Evolutionary conservation across 2,113 vertebrate genomes (phyloP).

Genomic region (Ciconia boyciana): DNA sequence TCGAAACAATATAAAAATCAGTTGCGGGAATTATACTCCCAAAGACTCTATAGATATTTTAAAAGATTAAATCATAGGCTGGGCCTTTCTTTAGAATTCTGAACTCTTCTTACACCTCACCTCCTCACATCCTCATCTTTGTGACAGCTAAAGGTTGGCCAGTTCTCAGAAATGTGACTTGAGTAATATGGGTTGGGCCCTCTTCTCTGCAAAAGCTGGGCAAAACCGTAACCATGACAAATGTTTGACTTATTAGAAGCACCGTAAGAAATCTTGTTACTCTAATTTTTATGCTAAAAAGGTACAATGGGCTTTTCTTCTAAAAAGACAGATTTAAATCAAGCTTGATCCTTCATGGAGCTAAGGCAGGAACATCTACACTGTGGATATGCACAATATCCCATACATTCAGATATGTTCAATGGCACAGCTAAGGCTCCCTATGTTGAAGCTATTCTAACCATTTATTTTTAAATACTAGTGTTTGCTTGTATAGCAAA

Average conservation of each 20-base stretch:
- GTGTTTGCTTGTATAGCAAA: not conserved
- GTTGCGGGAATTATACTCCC: not conserved
- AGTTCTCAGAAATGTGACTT: not conserved
- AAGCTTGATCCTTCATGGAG: not conserved
- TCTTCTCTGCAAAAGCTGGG: not conserved
- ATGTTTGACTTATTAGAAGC: not conserved
- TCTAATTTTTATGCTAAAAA: not conserved
- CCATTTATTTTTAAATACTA: not conserved
- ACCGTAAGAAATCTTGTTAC: not conserved
- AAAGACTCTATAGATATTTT: not conserved
- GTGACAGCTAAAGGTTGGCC: not conserved
- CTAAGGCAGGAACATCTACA: not conserved
- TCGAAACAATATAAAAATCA: not conserved
- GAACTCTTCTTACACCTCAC: not conserved
- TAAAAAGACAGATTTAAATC: not conserved
- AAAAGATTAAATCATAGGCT: not conserved
- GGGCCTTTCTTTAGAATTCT: not conserved
- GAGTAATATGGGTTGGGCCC: not conserved
- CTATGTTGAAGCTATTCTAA: not conserved
- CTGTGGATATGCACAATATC: not conserved
- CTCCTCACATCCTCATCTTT: not conserved
- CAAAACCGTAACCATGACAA: not conserved
- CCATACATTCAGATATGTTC: not conserved
- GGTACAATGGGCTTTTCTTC: not conserved
- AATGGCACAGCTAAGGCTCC: not conserved